Evolutionary conservation across 2,888 invertebrate species (phyloP), one percentile per base, ranked within the genome.

Genomic region (Hydropsyche betteni): DNA sequence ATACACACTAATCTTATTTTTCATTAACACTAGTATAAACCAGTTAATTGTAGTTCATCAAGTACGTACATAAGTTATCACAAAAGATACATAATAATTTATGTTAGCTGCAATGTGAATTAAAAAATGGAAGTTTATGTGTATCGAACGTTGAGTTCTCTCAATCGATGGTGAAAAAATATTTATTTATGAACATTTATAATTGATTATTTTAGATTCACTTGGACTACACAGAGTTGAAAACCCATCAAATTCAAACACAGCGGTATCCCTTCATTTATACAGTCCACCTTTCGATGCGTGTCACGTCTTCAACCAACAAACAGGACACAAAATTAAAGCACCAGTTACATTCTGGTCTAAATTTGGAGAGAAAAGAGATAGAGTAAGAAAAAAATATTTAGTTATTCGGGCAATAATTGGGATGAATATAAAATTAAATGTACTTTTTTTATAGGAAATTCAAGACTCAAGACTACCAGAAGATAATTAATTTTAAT

Each of bases 191-290:
- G 2, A 1, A 24, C 24, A 24, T 24, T 16, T 14, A 58, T 74
- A 74, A 24, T 75, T 69, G 44, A 52, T 38, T 53, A 10, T 74
- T 83, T 3, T 86, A 98, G 98, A 99, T 85, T 92, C 94, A 0
- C 86, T 98, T 80, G 99, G 99, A 0, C 89, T 99, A 12, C 99
- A 99, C 84, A 91, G 98, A 0, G 95, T 99, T 80, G 98, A 98
- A 86, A 99, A 99, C 84, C 90, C 94, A 0, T 97, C 95, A 8
- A 93, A 97, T 82, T 91, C 93, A 0, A 94, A 98, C 82, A 90
- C 92, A 0, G 94, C 98, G 0, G 94, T 98, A 0, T 97, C 96
- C 5, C 87, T 99, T 36, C 99, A 99, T 83, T 89, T 99, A 2
- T 99, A 99, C 85, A 94, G 94, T 80, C 99, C 98, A 0, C 98